phyloP scores from a whole-genome alignment of 2,888 invertebrate genomes.

The Hydroisotoma schaefferi region DNA sequence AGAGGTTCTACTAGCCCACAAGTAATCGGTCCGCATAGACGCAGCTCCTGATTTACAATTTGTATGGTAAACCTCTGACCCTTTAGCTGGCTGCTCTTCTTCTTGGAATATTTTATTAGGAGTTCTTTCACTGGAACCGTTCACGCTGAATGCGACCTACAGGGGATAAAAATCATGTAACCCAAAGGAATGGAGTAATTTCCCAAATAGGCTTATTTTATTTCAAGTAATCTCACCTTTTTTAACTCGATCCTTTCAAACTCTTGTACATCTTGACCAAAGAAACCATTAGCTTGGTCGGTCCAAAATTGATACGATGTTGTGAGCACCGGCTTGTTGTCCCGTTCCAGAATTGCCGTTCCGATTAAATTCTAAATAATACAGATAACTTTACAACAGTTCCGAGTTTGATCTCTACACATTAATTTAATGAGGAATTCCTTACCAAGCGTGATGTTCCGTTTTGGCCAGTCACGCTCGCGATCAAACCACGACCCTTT shows the following conservation, averaged over 20 bases:
- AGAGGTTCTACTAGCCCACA: background rate
- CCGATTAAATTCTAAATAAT: conserved; percentile 24
- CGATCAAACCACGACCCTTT: too few relatives aligned
- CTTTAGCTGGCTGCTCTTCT: too few relatives aligned
- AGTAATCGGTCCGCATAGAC: background rate
- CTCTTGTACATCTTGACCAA: conserved; percentile 25
- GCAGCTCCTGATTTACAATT: background rate
- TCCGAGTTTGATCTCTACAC: too few relatives aligned
- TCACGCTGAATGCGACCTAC: background rate
- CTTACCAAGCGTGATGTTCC: too few relatives aligned
- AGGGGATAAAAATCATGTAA: background rate
- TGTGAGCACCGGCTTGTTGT: conserved; percentile 15
- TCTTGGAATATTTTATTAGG: background rate
- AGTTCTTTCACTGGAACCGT: background rate
- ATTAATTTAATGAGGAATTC: too few relatives aligned
- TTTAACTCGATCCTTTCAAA: conserved; percentile 25
- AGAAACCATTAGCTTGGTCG: conserved; percentile 13
- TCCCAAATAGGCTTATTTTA: background rate
- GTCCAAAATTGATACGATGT: conserved; percentile 27
- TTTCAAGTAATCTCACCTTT: conserved; percentile 18
- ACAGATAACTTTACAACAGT: too few relatives aligned
- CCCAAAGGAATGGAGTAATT: background rate
- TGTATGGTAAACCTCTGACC: background rate
- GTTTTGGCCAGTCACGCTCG: too few relatives aligned
- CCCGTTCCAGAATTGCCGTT: conserved; percentile 20